Conservation (phyloP, 2,888 invertebrate species). For the Ennomos erosarius region DNA sequence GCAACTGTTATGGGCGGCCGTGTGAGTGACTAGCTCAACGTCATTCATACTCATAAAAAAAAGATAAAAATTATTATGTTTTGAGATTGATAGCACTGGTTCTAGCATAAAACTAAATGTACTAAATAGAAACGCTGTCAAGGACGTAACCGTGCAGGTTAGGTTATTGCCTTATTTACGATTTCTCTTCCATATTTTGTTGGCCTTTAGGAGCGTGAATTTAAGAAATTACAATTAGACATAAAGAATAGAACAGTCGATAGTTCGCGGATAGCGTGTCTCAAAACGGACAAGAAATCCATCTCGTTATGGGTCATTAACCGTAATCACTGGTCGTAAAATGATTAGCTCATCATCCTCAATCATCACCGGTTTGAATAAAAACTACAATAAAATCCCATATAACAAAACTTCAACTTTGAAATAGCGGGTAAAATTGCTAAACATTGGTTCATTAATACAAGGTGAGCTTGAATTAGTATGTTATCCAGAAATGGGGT, state of each 20-base stretch:
- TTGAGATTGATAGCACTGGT: no score
- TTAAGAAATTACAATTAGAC: slow-evolving; percentile 7
- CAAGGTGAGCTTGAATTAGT: no score
- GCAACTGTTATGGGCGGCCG: no score
- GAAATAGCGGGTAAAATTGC: slow-evolving; percentile 11
- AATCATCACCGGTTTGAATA: slow-evolving; percentile 20
- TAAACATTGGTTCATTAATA: background rate
- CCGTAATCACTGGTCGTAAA: slow-evolving; percentile 24
- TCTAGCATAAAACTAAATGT: no score
- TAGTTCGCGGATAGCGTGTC: slow-evolving; percentile 12
- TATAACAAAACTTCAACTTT: background rate
- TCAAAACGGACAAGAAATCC: slow-evolving; percentile 16
- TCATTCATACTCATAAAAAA: no score
- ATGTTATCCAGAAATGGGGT: no score
- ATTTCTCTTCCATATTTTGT: no score
- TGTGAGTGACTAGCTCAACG: no score
- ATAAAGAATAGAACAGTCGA: slow-evolving; percentile 7
- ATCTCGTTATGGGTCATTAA: slow-evolving; percentile 20
- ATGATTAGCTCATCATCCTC: slow-evolving; percentile 27
- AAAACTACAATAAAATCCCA: slow-evolving; percentile 9
- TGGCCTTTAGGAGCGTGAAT: background rate
- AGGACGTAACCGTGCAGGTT: no score
- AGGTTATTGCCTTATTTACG: no score
- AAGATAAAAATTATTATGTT: no score
- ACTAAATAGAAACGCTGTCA: no score